phyloP scores from a whole-genome alignment of 2,797 vertebrate species.

The Oryzias dopingdopingensis region DNA sequence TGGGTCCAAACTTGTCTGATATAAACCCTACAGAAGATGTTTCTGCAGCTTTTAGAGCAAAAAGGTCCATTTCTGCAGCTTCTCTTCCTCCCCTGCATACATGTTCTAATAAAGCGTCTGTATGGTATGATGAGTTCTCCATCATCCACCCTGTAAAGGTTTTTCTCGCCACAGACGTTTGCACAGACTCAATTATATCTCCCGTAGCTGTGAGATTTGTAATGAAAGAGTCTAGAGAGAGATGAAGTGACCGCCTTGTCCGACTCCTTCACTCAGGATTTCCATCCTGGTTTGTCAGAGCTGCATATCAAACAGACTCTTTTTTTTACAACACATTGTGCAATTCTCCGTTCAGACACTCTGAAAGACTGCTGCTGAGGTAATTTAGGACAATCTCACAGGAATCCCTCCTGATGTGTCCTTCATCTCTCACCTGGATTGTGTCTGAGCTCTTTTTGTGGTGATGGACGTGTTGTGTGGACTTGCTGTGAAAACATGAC shows the following conservation, averaged over 20 bases:
- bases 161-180: slow-evolving; percentile 29
- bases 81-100: slow-evolving; percentile 5
- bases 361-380: slow-evolving; percentile 50
- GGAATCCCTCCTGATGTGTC: slow-evolving; percentile 56
- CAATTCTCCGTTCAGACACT: slow-evolving; percentile 39
- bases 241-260: slow-evolving; percentile 38
- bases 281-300: slow-evolving; percentile 14
- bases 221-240: slow-evolving; percentile 33
- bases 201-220: slow-evolving; percentile 26
- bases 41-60: no score
- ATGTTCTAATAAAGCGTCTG: slow-evolving; percentile 3
- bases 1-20: no score
- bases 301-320: slow-evolving; percentile 40
- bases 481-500: slow-evolving; percentile 1
- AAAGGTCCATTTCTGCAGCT: no score
- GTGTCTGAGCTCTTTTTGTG: slow-evolving; percentile 37
- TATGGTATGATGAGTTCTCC: slow-evolving; percentile 10
- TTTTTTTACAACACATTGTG: no score
- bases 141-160: slow-evolving; percentile 30
- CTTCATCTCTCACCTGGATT: slow-evolving; percentile 65
- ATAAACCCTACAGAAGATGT: no score
- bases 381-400: slow-evolving; percentile 53
- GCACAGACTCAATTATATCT: slow-evolving; percentile 39
- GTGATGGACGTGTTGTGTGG: slow-evolving; percentile 1
- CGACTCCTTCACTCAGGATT: slow-evolving; percentile 13